A percentile compares a stretch with the other conserved stretches of the same genome.
Evolutionary conservation across 2,113 vertebrate genomes (phyloP).

Genomic region (Etheostoma spectabile): DNA sequence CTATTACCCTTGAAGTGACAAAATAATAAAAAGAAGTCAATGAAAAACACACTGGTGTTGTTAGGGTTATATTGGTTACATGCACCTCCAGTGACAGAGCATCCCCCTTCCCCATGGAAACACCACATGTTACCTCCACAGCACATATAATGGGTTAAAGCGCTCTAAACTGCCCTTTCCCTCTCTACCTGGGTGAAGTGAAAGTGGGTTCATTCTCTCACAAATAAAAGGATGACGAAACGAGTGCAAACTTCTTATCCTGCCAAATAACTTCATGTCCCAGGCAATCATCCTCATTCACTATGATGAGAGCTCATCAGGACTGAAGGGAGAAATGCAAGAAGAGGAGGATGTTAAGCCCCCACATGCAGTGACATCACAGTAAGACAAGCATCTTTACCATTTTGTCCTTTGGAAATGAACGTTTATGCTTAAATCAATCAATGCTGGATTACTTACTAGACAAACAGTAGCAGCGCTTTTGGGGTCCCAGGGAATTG

Average conservation of each 20-base stretch:
- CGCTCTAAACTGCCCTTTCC: background rate
- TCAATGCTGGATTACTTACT: background rate
- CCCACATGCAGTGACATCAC: background rate
- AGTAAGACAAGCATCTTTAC: background rate
- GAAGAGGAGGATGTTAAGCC: background rate
- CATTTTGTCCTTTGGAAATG: constrained; percentile 1
- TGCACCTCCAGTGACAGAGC: background rate
- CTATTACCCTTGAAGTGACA: background rate
- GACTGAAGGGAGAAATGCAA: constrained; percentile 10
- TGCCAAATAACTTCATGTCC: constrained; percentile 38
- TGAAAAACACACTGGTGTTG: background rate
- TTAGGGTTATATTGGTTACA: background rate
- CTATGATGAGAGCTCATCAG: constrained; percentile 28
- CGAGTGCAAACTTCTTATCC: constrained; percentile 28
- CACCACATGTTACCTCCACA: background rate
- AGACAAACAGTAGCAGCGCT: no score
- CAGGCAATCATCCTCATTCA: constrained; percentile 44
- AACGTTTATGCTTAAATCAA: constrained; percentile 15
- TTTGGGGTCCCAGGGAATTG: background rate
- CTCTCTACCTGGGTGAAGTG: background rate
- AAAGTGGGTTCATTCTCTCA: background rate
- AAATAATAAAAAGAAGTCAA: background rate
- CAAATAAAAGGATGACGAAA: constrained; percentile 25
- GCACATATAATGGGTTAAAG: no score
- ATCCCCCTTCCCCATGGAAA: background rate